Percentiles rank a stretch among this genome's conserved stretches.
Conservation (phyloP, 2,113 vertebrate species). For the Semnornis frantzii region DNA sequence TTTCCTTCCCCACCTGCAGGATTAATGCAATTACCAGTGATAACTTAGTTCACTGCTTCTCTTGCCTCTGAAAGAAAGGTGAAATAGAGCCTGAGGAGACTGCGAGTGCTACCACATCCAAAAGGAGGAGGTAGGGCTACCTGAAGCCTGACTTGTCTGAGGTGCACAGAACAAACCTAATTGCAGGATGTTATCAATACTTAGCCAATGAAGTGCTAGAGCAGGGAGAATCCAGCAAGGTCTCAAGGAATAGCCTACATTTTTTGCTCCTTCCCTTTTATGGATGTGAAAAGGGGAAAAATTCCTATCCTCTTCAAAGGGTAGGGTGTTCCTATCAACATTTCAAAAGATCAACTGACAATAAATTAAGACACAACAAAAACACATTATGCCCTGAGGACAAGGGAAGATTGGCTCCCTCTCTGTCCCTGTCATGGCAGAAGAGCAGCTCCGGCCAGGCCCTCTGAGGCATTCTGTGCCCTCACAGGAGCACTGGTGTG, state of each 20-base stretch:
- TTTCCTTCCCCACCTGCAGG: not conserved
- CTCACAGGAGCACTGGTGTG: conserved; percentile 69
- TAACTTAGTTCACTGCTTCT: not conserved
- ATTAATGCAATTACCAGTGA: not conserved
- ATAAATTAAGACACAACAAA: conserved; percentile 70
- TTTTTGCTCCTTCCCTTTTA: not conserved
- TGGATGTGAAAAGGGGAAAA: not conserved
- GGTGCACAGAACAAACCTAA: not conserved
- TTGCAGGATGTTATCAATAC: not conserved
- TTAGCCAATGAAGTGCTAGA: not conserved
- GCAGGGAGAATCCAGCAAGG: not conserved
- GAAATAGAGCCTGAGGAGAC: not conserved
- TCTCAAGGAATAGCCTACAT: not conserved
- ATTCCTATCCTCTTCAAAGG: not conserved
- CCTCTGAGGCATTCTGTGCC: not conserved
- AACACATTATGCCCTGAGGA: not conserved
- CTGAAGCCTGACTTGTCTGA: not conserved
- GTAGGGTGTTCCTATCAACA: conserved; percentile 14
- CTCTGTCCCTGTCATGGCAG: not conserved
- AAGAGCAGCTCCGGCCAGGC: not conserved
- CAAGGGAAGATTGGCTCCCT: not conserved
- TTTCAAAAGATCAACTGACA: conserved; percentile 31
- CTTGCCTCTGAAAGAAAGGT: not conserved
- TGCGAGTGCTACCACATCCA: not conserved
- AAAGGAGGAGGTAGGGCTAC: not conserved